phyloP scores from a whole-genome alignment of 2,888 invertebrate species.

The Podabrus alpinus region DNA sequence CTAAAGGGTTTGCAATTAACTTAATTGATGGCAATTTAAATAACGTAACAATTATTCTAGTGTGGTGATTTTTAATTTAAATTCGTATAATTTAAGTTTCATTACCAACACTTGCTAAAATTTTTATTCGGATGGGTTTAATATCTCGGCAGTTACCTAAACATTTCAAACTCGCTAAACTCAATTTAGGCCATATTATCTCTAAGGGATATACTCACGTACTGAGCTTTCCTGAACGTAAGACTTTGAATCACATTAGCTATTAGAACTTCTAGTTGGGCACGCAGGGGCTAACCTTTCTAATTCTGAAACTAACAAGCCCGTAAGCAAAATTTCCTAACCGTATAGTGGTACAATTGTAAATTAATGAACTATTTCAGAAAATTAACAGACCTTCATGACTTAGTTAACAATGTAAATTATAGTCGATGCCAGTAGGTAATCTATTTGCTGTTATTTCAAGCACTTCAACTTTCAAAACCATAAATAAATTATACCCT shows the following conservation, averaged over 20 bases:
- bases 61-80: not conserved
- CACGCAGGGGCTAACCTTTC: slow-evolving; percentile 20
- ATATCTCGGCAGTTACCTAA: slow-evolving; percentile 6
- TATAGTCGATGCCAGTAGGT: not conserved
- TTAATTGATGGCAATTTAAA: slow-evolving; percentile 9
- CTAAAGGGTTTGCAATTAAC: not conserved
- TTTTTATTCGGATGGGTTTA: not conserved
- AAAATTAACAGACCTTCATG: slow-evolving; percentile 1
- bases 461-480: not conserved
- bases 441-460: not conserved
- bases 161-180: slow-evolving; percentile 15
- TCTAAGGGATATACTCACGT: slow-evolving; percentile 24
- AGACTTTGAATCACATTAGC: slow-evolving; percentile 24
- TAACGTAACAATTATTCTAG: not conserved
- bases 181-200: slow-evolving; percentile 28
- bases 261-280: slow-evolving; percentile 28
- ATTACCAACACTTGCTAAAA: not conserved
- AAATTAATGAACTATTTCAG: not conserved
- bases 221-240: slow-evolving; percentile 19
- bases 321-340: slow-evolving; percentile 10
- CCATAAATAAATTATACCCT: not conserved
- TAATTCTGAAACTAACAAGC: slow-evolving; percentile 10
- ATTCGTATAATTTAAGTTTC: not conserved
- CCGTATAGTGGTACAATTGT: slow-evolving; percentile 3
- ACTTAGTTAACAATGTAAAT: not conserved